Evolutionary conservation across 2,888 invertebrate species (phyloP), one percentile per base, ranked within the genome.

Genomic region (Timema cristinae): DNA sequence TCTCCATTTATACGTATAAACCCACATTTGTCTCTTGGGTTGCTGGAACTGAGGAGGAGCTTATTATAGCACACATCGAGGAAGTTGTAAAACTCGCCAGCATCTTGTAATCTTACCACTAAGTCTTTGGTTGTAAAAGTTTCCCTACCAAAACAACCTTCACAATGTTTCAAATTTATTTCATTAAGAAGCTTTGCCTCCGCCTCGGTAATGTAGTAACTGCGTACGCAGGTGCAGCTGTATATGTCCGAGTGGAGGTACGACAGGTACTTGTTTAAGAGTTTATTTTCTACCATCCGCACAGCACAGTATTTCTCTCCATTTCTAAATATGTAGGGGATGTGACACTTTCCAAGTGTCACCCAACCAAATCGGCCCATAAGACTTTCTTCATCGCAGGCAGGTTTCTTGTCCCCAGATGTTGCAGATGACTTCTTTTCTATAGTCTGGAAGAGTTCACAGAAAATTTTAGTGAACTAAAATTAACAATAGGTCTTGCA

Each of bases 1-100:
- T 95, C 96, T 80, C 94, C 94, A 81, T 96, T 96, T 76, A 95
- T 95, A 74, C 94, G 86, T 78, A 95, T 93, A 80, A 95, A 95
- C 70, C 95, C 95, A 82, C 95, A 95, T 79, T 93, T 90, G 81
- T 94, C 93, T 74, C 78, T 79, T 11, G 85, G 83, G 77, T 89
- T 89, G 76, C 88, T 88, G 78, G 88, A 90, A 76, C 89, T 89
- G 75, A 88, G 87, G 69, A 92, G 85, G 77, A 95, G 84, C 81
- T 95, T 95, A 77, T 91, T 90, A 81, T 93, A 94, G 82, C 95
- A 95, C 74, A 94, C 91, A 79, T 94, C 93, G 78, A 97, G 85
- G 83, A 96, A 95, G 76, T 91, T 91, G 82, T 94, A 94, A 83
- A 97, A 94, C 80, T 94, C 94, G 77, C 91, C 89, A 66, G 96